These are phyloP conservation scores for Cantharis rufa DNA, from an alignment of 2,888 invertebrate species.

Conservation along the genomic window DNA sequence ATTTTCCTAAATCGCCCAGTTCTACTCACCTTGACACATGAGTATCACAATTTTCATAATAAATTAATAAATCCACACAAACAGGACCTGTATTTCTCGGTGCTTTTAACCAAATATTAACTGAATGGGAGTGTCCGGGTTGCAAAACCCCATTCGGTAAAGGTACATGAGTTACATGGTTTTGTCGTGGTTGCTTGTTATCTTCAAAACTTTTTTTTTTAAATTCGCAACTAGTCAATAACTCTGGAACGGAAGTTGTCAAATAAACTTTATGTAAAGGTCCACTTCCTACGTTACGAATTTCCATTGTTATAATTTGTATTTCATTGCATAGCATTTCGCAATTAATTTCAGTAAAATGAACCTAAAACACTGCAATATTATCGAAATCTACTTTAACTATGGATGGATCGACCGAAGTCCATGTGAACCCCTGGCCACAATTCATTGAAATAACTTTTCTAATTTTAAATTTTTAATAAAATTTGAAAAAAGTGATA, in stretches of 20 bases:
- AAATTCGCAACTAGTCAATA: constrained; percentile 53
- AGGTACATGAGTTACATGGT: constrained; percentile 54
- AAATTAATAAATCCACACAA: constrained; percentile 71
- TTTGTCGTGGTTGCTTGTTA: constrained; percentile 52
- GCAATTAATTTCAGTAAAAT: constrained; percentile 45
- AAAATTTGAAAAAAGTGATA: too few species aligned
- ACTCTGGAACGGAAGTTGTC: constrained; percentile 72
- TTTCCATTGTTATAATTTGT: constrained; percentile 67
- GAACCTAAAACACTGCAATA: constrained; percentile 12
- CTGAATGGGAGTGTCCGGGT: constrained; percentile 58
- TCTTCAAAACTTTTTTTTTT: constrained; percentile 29
- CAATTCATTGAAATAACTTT: too few species aligned
- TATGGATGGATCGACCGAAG: too few species aligned
- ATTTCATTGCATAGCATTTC: constrained; percentile 77
- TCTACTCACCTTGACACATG: constrained; percentile 48
- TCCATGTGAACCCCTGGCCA: too few species aligned
- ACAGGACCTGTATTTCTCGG: constrained; percentile 67
- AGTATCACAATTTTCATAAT: constrained; percentile 64
- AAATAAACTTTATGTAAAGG: constrained; percentile 66
- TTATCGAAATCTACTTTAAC: background rate
- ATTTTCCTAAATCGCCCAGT: background rate
- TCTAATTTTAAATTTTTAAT: too few species aligned
- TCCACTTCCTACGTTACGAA: constrained; percentile 71
- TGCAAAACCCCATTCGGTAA: constrained; percentile 57
- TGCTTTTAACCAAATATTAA: constrained; percentile 71